These are phyloP conservation scores for Caenorhabditis auriculariae DNA, from an alignment of 2,888 invertebrate species.

Conservation along the genomic window DNA sequence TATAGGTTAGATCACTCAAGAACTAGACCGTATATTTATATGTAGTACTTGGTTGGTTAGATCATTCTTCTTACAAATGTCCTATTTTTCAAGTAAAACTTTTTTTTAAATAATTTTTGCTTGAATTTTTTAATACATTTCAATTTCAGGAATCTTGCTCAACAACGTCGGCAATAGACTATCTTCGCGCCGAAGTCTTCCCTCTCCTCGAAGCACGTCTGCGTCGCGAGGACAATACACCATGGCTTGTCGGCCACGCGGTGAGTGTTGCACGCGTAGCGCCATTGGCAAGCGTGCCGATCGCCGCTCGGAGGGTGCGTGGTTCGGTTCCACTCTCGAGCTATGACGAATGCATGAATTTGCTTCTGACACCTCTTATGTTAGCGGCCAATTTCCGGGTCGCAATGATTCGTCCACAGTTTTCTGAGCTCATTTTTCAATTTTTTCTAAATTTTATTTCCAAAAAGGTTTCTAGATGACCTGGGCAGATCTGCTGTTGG, in stretches of 20 bases:
- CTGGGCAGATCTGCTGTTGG: constrained; percentile 41
- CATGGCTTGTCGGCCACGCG: constrained; percentile 38
- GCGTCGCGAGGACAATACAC: constrained; percentile 11
- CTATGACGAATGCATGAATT: constrained; percentile 30
- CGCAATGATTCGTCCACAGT: constrained; percentile 29
- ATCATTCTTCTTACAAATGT: too few relatives aligned
- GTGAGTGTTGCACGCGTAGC: constrained; percentile 22
- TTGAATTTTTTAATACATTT: background rate
- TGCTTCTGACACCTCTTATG: constrained; percentile 38
- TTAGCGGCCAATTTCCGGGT: constrained; percentile 36
- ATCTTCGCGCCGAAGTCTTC: constrained; percentile 15
- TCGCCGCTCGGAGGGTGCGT: background rate
- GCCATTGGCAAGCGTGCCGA: constrained; percentile 12
- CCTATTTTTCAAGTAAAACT: background rate
- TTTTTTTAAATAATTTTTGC: background rate
- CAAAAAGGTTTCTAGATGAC: constrained; percentile 37
- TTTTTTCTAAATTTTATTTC: constrained; percentile 1
- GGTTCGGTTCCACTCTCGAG: constrained; percentile 10
- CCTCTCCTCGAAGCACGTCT: constrained; percentile 19
- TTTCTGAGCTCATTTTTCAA: constrained; percentile 28
- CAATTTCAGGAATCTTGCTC: constrained; percentile 32
- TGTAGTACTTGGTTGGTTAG: too few relatives aligned
- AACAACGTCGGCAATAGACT: background rate
- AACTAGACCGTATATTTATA: too few relatives aligned
- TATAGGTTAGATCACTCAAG: too few relatives aligned